Conservation (phyloP, 2,113 vertebrate genomes). For the Grallaria varia region DNA sequence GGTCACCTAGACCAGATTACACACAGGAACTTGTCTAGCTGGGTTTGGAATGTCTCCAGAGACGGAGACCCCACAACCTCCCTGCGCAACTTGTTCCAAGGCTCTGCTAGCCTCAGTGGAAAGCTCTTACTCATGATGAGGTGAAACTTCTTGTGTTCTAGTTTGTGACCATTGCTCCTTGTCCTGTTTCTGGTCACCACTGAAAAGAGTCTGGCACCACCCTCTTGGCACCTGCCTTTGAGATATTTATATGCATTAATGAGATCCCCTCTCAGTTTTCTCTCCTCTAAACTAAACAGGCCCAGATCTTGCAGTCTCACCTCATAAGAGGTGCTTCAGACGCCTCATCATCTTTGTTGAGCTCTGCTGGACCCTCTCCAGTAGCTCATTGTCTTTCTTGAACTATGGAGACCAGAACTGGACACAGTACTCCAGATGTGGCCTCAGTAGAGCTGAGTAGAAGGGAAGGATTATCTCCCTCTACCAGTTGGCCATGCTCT, state of each 20-base stretch:
- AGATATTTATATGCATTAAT: neutral
- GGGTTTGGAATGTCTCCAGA: neutral
- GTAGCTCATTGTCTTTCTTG: neutral
- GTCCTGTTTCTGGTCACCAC: neutral
- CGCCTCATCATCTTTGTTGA: neutral
- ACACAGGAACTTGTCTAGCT: neutral
- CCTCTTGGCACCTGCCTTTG: neutral
- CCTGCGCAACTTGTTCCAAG: neutral
- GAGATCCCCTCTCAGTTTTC: neutral
- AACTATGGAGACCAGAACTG: neutral
- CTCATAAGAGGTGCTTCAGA: neutral
- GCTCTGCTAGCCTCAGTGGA: neutral
- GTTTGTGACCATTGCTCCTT: neutral
- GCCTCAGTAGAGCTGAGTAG: neutral
- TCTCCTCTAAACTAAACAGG: neutral
- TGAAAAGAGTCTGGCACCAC: neutral
- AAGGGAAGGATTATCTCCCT: neutral
- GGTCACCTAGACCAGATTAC: neutral
- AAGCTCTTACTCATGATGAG: neutral
- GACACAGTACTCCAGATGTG: neutral
- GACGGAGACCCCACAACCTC: neutral
- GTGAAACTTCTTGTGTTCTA: neutral
- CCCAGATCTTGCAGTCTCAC: neutral
- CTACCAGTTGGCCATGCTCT: neutral
- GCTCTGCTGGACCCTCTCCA: neutral